These are phyloP conservation scores for Sepiola atlantica DNA, from an alignment of 2,888 invertebrate genomes.

Conservation along the genomic window DNA sequence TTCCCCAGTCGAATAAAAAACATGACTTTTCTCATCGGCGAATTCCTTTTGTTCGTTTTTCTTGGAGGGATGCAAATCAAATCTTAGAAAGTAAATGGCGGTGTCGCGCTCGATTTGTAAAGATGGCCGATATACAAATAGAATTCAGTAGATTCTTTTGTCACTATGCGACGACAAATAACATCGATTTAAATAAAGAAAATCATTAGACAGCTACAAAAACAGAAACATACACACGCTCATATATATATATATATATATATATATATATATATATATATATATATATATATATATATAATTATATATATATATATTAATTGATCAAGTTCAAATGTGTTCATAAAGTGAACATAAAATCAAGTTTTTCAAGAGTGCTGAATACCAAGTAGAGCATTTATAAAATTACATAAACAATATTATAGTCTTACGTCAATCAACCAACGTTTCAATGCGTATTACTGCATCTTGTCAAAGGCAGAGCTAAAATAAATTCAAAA, in stretches of 20 bases:
- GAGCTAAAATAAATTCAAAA: too few relatives aligned
- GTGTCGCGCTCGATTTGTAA: neutral
- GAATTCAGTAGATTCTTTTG: neutral
- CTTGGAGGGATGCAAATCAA: neutral
- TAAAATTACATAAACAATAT: too few relatives aligned
- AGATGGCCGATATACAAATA: neutral
- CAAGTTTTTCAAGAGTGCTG: too few relatives aligned
- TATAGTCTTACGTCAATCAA: too few relatives aligned
- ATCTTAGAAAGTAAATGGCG: neutral
- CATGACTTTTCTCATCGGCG: neutral
- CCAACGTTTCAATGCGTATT: too few relatives aligned
- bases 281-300: neutral
- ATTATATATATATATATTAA: too few relatives aligned
- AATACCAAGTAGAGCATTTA: too few relatives aligned
- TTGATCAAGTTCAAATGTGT: too few relatives aligned
- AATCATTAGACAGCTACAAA: neutral
- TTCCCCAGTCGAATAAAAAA: neutral
- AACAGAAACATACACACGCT: neutral
- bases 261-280: neutral
- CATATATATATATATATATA: neutral
- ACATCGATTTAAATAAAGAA: neutral
- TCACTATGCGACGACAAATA: neutral
- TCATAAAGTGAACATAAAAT: too few relatives aligned
- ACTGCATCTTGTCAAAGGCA: too few relatives aligned
- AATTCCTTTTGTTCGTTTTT: neutral